Evolutionary conservation across 2,888 invertebrate species (phyloP).

Genomic region (Metellina segmentata): DNA sequence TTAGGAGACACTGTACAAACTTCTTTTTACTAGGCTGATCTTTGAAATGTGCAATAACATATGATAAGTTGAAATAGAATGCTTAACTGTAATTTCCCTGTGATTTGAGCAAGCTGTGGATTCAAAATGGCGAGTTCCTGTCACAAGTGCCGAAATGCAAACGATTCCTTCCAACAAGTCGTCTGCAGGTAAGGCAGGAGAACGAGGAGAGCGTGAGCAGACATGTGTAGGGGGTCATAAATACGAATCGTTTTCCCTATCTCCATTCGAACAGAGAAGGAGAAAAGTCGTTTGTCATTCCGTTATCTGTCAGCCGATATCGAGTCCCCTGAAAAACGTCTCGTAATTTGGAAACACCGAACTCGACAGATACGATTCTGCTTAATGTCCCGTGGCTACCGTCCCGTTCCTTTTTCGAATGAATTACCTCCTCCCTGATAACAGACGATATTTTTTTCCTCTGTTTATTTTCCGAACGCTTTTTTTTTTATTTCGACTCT

Average conservation of each 20-base stretch:
- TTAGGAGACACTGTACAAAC: too few species aligned
- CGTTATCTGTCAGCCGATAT: constrained; percentile 66
- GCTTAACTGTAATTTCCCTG: neutral
- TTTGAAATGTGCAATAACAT: too few species aligned
- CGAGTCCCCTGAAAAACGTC: constrained; percentile 58
- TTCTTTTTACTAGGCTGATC: too few species aligned
- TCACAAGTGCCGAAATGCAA: constrained; percentile 33
- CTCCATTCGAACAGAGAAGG: constrained; percentile 42
- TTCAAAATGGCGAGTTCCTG: neutral
- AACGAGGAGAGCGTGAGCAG: neutral
- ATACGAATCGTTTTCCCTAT: constrained; percentile 63
- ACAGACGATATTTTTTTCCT: constrained; percentile 38
- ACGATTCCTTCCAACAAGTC: constrained; percentile 27
- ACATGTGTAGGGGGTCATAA: constrained; percentile 46
- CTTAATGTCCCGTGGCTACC: constrained; percentile 68
- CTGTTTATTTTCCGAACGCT: constrained; percentile 26
- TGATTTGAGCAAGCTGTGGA: neutral
- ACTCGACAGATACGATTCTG: constrained; percentile 65
- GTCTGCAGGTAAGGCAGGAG: constrained; percentile 31
- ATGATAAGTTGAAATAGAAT: too few species aligned
- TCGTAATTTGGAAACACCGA: constrained; percentile 66
- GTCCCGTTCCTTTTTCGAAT: constrained; percentile 56
- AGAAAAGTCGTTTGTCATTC: constrained; percentile 55
- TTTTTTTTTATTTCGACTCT: constrained; percentile 5
- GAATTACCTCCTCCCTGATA: constrained; percentile 63